phyloP scores from a whole-genome alignment of 2,113 vertebrate species.

The Meriones unguiculatus region DNA sequence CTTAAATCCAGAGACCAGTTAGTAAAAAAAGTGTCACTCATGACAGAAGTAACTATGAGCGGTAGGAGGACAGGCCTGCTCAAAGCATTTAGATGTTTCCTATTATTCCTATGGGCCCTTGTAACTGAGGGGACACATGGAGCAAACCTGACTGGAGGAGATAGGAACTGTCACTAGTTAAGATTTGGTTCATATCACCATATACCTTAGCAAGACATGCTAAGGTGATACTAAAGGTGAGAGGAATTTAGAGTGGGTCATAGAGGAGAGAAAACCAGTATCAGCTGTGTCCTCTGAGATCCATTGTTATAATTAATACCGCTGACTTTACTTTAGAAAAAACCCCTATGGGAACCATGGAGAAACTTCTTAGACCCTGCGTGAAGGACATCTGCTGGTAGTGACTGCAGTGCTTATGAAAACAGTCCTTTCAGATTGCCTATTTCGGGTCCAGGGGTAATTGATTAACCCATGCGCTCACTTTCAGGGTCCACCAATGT shows the following conservation, averaged over 20 bases:
- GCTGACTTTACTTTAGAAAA: conserved; percentile 31
- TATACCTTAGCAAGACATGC: background rate
- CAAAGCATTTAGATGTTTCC: background rate
- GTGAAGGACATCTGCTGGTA: background rate
- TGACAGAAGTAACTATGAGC: background rate
- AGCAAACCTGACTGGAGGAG: background rate
- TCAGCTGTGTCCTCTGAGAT: background rate
- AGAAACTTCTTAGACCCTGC: background rate
- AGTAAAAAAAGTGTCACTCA: background rate
- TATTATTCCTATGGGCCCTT: background rate
- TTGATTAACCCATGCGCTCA: background rate
- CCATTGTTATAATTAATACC: background rate
- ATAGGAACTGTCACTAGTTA: background rate
- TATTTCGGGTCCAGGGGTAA: background rate
- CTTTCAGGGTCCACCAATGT: background rate
- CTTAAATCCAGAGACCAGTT: background rate
- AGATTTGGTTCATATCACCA: background rate
- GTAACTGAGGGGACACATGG: background rate
- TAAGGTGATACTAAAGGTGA: background rate
- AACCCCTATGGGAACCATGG: background rate
- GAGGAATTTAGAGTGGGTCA: background rate
- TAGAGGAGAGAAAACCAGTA: background rate
- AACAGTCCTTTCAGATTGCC: background rate
- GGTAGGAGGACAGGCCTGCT: background rate
- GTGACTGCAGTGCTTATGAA: conserved; percentile 1